These are phyloP conservation scores for Oxystoma pomonae DNA, from an alignment of 2,888 invertebrate genomes.

Conservation along the genomic window DNA sequence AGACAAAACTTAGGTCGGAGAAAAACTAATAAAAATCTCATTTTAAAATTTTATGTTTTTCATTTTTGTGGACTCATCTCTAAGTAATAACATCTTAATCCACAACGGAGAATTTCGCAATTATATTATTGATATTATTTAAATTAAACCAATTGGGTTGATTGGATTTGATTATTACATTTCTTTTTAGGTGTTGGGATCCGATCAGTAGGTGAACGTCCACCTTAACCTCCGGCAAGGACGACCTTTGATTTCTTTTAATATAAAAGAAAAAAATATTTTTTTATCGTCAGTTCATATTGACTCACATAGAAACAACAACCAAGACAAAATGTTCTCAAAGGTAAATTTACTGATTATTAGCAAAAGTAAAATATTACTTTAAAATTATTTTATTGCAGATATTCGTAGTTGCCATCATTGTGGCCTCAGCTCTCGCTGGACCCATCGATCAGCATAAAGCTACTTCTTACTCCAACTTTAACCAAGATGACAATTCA, in stretches of 20 bases:
- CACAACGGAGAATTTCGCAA: no score
- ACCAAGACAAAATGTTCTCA: background rate
- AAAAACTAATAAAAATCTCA: no score
- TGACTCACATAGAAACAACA: background rate
- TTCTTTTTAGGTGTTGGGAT: background rate
- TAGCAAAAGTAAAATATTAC: background rate
- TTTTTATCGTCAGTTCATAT: background rate
- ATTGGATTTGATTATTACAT: no score
- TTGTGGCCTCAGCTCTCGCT: slow-evolving; percentile 43
- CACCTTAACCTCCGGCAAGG: background rate
- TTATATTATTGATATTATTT: no score
- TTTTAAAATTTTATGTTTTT: no score
- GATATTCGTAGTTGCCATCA: slow-evolving; percentile 39
- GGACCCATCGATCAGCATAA: slow-evolving; percentile 22
- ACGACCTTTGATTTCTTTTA: background rate
- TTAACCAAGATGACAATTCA: slow-evolving; percentile 25
- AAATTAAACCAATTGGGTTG: no score
- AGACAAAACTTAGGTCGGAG: no score
- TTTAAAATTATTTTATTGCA: slow-evolving; percentile 16
- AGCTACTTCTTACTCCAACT: slow-evolving; percentile 26
- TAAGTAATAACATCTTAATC: no score
- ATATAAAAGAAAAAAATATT: background rate
- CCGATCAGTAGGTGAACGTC: background rate
- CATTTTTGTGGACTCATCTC: no score
- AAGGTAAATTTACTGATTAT: background rate